phyloP scores from a whole-genome alignment of 1,140 invertebrate genomes.

The Cyphomyrmex costatus region DNA sequence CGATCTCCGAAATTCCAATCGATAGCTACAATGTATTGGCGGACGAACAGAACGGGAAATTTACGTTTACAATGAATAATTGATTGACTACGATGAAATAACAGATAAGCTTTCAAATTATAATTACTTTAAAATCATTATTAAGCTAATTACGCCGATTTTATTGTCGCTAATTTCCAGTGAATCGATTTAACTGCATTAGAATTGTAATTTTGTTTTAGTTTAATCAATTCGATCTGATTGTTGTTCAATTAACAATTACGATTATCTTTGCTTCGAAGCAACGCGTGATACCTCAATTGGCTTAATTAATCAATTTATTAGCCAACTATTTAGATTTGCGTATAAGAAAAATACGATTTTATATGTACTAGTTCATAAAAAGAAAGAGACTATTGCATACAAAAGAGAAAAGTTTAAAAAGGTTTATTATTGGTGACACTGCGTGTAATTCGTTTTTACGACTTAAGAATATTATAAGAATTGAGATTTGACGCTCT shows the following conservation, averaged over 20 bases:
- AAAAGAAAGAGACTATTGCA: neutral
- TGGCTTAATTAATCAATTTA: conserved; percentile 15
- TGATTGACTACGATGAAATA: neutral
- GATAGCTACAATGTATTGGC: neutral
- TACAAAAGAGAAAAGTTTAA: neutral
- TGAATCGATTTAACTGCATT: neutral
- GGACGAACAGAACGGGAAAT: neutral
- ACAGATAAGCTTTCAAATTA: neutral
- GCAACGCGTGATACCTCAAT: neutral
- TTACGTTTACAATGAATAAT: neutral
- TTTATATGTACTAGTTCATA: neutral
- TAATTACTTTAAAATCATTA: neutral
- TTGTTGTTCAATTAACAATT: conserved; percentile 9
- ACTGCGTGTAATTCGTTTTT: neutral
- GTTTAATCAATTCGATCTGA: neutral
- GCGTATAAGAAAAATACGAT: neutral
- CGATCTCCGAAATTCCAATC: conserved; percentile 35
- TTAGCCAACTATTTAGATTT: neutral
- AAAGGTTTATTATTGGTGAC: neutral
- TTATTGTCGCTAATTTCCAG: neutral
- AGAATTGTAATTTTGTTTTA: conserved; percentile 1
- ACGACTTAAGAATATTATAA: neutral
- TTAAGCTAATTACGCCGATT: neutral
- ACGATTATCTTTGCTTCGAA: neutral
- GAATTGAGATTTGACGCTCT: neutral